These are phyloP conservation scores for Andrena marginata DNA, from an alignment of 2,888 invertebrate genomes.

Conservation along the genomic window DNA sequence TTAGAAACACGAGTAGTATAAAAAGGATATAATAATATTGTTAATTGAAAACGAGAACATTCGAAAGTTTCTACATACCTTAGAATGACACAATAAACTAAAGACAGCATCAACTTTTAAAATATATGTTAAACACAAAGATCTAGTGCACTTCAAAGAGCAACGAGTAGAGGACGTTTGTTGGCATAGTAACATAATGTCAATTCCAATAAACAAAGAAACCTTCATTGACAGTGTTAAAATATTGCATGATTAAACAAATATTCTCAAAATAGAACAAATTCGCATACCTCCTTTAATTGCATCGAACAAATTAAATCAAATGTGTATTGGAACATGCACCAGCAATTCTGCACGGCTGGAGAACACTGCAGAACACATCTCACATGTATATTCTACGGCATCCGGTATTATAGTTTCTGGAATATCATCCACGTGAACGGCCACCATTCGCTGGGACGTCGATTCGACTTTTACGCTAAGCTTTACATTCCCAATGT, in stretches of 20 bases:
- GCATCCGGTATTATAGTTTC: slow-evolving; percentile 86
- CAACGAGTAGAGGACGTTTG: slow-evolving; percentile 61
- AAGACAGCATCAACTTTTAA: slow-evolving; percentile 56
- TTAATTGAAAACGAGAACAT: slow-evolving; percentile 27
- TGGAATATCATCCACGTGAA: slow-evolving; percentile 84
- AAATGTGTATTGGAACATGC: slow-evolving; percentile 94
- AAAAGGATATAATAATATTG: slow-evolving; percentile 43
- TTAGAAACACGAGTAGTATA: slow-evolving; percentile 52
- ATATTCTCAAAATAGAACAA: slow-evolving; percentile 66
- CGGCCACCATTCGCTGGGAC: slow-evolving; percentile 70
- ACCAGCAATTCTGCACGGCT: slow-evolving; percentile 90
- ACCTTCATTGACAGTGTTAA: slow-evolving; percentile 54
- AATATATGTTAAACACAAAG: slow-evolving; percentile 59
- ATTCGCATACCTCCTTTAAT: slow-evolving; percentile 58
- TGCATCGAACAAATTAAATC: slow-evolving; percentile 84
- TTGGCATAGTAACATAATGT: slow-evolving; percentile 52
- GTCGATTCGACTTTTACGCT: slow-evolving; percentile 82
- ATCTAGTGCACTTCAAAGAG: slow-evolving; percentile 54
- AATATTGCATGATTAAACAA: slow-evolving; percentile 65
- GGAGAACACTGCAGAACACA: slow-evolving; percentile 92
- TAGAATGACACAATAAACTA: slow-evolving; percentile 54
- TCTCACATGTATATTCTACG: slow-evolving; percentile 91
- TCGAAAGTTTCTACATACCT: slow-evolving; percentile 32
- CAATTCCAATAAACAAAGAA: slow-evolving; percentile 59
- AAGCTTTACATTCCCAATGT: slow-evolving; percentile 76